Percentiles rank a stretch among this genome's conserved stretches.
phyloP scores from a whole-genome alignment of 2,113 vertebrate genomes.

The Brienomyrus brachyistius region DNA sequence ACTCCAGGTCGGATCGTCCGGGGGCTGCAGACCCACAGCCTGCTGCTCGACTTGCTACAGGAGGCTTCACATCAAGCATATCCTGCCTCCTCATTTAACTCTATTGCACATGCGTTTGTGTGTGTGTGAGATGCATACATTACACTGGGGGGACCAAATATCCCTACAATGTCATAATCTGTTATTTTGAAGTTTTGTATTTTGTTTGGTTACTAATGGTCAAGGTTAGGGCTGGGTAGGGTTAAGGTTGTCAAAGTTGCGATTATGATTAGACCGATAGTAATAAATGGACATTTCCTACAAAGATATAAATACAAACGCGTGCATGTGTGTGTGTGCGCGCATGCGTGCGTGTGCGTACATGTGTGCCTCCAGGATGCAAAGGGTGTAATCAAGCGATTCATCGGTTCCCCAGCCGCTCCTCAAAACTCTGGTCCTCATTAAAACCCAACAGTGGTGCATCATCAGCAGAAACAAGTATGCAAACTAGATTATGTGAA shows the following conservation, averaged over 20 bases:
- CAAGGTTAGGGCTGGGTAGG: background rate
- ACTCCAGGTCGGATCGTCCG: background rate
- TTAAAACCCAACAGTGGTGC: constrained; percentile 4
- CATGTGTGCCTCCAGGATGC: background rate
- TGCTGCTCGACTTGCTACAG: background rate
- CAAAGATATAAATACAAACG: background rate
- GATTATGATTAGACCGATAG: background rate
- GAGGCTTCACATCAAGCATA: no score
- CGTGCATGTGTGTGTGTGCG: background rate
- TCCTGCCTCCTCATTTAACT: background rate
- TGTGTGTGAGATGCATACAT: background rate
- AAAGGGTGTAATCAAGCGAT: background rate
- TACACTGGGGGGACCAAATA: background rate
- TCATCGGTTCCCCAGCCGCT: background rate
- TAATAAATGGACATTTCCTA: background rate
- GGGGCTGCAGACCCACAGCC: background rate
- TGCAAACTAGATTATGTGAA: background rate
- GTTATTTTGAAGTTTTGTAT: background rate
- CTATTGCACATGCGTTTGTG: background rate
- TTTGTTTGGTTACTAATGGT: background rate
- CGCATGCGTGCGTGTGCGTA: accelerated
- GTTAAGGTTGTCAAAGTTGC: background rate
- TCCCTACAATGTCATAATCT: background rate
- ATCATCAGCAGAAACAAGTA: constrained; percentile 8
- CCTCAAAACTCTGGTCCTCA: constrained; percentile 10